A percentile compares a stretch with the other conserved stretches of the same genome.
phyloP scores from a whole-genome alignment of 2,113 vertebrate species.

The Gobiocypris rarus region DNA sequence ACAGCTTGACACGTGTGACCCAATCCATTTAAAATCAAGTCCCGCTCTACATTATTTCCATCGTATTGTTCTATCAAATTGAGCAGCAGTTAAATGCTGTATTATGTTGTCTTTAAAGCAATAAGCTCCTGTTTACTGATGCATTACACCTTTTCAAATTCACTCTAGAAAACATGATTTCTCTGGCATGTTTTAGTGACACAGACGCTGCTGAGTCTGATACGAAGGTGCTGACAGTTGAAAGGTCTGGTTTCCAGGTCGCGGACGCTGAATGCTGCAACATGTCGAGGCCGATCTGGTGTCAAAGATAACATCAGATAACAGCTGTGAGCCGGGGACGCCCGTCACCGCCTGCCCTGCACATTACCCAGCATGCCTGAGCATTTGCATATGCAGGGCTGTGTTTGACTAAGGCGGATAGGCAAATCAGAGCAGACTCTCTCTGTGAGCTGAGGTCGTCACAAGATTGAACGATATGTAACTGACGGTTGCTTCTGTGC shows the following conservation, averaged over 20 bases:
- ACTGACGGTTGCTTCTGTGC: conserved; percentile 42
- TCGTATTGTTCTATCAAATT: background rate
- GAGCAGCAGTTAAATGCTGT: background rate
- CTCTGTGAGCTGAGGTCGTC: conserved; percentile 1
- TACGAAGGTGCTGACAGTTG: conserved; percentile 31
- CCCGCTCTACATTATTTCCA: background rate
- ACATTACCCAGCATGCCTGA: conserved; percentile 31
- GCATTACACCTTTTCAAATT: background rate
- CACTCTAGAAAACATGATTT: background rate
- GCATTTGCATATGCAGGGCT: conserved; percentile 48
- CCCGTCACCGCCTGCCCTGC: background rate
- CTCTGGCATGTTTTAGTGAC: background rate
- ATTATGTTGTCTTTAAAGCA: background rate
- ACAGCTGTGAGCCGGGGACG: conserved; percentile 25
- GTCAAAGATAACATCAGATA: conserved; percentile 46
- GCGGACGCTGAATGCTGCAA: conserved; percentile 40
- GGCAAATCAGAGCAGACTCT: conserved; percentile 46
- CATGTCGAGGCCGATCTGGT: conserved; percentile 49
- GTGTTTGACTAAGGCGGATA: conserved; percentile 40
- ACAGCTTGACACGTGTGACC: background rate
- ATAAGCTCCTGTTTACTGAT: background rate
- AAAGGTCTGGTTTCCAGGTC: conserved; percentile 48
- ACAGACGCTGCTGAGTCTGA: background rate
- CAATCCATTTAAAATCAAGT: background rate
- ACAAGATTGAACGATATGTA: conserved; percentile 47